phyloP scores from a whole-genome alignment of 2,113 vertebrate genomes.

The Eira barbara region DNA sequence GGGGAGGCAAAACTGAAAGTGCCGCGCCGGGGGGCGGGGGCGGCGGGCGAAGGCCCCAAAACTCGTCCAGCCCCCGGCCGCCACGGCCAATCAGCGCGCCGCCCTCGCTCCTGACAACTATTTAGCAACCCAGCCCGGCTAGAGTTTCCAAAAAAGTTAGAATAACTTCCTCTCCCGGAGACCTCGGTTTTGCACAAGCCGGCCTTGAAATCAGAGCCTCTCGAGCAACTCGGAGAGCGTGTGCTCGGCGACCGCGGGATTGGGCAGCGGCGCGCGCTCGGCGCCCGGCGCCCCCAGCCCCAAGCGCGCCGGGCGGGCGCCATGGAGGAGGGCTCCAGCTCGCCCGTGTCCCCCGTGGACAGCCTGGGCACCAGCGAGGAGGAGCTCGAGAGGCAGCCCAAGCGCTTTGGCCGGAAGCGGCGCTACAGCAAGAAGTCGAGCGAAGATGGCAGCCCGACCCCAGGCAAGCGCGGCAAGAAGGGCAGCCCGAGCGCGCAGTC shows the following conservation, averaged over 20 bases:
- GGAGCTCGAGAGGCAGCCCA: conserved; percentile 91
- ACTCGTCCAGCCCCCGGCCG: conserved; percentile 79
- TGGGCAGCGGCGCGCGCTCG: conserved; percentile 44
- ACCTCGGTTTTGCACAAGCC: conserved; percentile 81
- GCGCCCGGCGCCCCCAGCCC: conserved; percentile 77
- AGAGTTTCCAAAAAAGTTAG: conserved; percentile 92
- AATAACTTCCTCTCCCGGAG: conserved; percentile 90
- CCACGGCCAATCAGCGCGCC: conserved; percentile 86
- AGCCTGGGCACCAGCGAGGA: conserved; percentile 96
- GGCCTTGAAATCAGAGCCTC: conserved; percentile 83
- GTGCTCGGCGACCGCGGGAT: conserved; percentile 70
- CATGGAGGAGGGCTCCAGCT: conserved; percentile 94
- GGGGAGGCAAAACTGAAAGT: conserved; percentile 69
- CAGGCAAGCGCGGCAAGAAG: conserved; percentile 93
- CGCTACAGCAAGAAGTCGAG: conserved; percentile 93
- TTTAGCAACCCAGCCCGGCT: conserved; percentile 95
- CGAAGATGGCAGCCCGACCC: conserved; percentile 90
- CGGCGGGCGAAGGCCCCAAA: conserved; percentile 43
- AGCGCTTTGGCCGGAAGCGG: conserved; percentile 91
- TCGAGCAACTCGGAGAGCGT: conserved; percentile 78
- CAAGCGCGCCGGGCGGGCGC: conserved; percentile 82
- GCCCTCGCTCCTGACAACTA: conserved; percentile 92
- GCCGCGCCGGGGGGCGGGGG: conserved; percentile 66
- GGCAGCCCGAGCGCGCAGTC: conserved; percentile 94
- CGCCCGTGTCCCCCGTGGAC: conserved; percentile 95